Base-by-base conservation (phyloP, 1,140 invertebrate genomes). In the Anadara kagoshimensis region DNA sequence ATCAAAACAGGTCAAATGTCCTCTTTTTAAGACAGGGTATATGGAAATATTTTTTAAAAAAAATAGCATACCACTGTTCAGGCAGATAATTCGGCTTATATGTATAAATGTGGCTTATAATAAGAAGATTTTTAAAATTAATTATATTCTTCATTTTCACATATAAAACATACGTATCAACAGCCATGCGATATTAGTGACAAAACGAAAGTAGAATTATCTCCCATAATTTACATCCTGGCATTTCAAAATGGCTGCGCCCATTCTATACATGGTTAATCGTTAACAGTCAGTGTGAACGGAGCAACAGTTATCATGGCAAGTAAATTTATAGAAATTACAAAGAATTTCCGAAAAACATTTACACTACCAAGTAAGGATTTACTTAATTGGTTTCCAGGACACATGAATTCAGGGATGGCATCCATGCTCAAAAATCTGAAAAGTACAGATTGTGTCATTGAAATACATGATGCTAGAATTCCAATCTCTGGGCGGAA, bases 381-480 rank as follows among this genome's bases (percentile, higher is more conserved):
- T 29, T 29, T 79, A 29, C 64, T 95, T 7, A 92, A 91, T 45
- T 96, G 95, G 95, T 97, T 96, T 88, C 95, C 95, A 11, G 96
- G 96, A 1, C 96, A 98, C 88, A 98, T 98, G 96, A 92, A 92
- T 36, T 96, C 94, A 90, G 95, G 95, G 74, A 73, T 98, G 58
- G 93, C 93, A 79, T 93, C 96, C 89, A 98, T 99, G 93, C 94
- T 98, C 86, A 91, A 94, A 24, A 94, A 93, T 84, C 88, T 99
- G 12, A 94, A 93, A 79, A 91, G 91, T 10, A 93, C 98, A 0
- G 97, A 99, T 88, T 97, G 96, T 85, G 91, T 99, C 26, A 92
- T 99, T 44, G 97, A 99, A 92, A 94, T 99, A 8, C 97, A 99
- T 86, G 98, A 99, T 90, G 94, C 97, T 0, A 91, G 97, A 82